phyloP scores from a whole-genome alignment of 2,113 vertebrate species.

The Notarius lentiginosus region DNA sequence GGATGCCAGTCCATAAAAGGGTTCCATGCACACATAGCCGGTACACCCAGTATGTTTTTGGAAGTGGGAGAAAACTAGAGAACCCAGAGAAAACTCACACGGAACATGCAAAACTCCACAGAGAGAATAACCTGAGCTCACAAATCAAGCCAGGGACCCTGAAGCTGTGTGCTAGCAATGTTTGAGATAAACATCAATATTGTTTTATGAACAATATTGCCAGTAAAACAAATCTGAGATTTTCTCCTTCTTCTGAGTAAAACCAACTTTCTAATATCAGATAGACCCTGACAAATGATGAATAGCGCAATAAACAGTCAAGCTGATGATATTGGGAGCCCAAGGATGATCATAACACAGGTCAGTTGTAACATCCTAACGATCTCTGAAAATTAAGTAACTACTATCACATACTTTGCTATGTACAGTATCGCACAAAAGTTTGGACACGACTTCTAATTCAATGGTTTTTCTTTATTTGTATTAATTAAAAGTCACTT shows the following conservation, averaged over 20 bases:
- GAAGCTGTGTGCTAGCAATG: neutral
- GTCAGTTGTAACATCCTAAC: neutral
- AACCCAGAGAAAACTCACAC: neutral
- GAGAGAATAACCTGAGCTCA: neutral
- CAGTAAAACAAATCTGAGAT: neutral
- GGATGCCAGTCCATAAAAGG: neutral
- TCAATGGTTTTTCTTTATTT: too few relatives aligned
- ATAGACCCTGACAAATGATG: slow-evolving; percentile 1
- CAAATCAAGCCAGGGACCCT: neutral
- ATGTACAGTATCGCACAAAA: neutral
- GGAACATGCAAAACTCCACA: neutral
- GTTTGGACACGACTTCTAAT: too few relatives aligned
- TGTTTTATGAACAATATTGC: slow-evolving; percentile 11
- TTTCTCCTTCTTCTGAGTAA: neutral
- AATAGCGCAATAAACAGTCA: slow-evolving; percentile 1
- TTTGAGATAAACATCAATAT: slow-evolving; percentile 12
- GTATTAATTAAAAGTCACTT: too few relatives aligned
- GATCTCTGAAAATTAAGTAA: neutral
- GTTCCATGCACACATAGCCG: neutral
- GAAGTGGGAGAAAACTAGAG: neutral
- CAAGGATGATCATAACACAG: neutral
- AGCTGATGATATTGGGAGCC: neutral
- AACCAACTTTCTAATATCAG: slow-evolving; percentile 19
- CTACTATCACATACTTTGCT: neutral
- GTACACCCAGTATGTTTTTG: neutral